Evolutionary conservation across 2,888 invertebrate species (phyloP).

Genomic region (Scaptomyza parva): DNA sequence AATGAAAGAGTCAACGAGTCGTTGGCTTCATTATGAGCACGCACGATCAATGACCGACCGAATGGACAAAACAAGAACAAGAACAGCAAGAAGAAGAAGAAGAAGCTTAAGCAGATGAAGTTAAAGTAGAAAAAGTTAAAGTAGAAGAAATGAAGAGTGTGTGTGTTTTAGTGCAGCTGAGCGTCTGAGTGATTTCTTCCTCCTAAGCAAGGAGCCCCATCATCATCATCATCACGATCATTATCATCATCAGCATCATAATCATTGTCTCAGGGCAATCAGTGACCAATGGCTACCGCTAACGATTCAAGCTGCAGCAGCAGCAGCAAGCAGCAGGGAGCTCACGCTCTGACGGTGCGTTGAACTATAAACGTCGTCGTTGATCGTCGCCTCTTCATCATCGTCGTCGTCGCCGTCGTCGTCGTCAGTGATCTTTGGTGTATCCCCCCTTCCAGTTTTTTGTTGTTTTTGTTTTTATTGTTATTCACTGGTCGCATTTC

Average conservation of each 20-base stretch:
- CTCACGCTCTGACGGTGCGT: constrained; percentile 70
- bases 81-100: constrained; percentile 17
- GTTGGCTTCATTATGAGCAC: constrained; percentile 76
- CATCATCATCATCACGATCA: constrained; percentile 5
- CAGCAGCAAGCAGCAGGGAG: constrained; percentile 23
- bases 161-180: constrained; percentile 30
- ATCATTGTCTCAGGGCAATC: constrained; percentile 23
- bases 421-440: constrained; percentile 46
- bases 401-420: constrained; percentile 53
- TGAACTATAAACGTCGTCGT: constrained; percentile 82
- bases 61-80: constrained; percentile 25
- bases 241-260: constrained; percentile 2
- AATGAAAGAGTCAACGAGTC: constrained; percentile 70
- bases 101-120: constrained; percentile 12
- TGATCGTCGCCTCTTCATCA: constrained; percentile 50
- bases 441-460: constrained; percentile 9
- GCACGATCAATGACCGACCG: constrained; percentile 78
- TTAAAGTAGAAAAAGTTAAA: constrained; percentile 9
- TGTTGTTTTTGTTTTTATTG: constrained; percentile 26
- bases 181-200: constrained; percentile 72
- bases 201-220: constrained; percentile 54
- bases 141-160: constrained; percentile 11
- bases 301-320: constrained; percentile 49
- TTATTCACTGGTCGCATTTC: constrained; percentile 58
- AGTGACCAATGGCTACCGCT: constrained; percentile 70